These are phyloP conservation scores for Masticophis lateralis DNA, from an alignment of 2,797 vertebrate genomes.

Conservation along the genomic window DNA sequence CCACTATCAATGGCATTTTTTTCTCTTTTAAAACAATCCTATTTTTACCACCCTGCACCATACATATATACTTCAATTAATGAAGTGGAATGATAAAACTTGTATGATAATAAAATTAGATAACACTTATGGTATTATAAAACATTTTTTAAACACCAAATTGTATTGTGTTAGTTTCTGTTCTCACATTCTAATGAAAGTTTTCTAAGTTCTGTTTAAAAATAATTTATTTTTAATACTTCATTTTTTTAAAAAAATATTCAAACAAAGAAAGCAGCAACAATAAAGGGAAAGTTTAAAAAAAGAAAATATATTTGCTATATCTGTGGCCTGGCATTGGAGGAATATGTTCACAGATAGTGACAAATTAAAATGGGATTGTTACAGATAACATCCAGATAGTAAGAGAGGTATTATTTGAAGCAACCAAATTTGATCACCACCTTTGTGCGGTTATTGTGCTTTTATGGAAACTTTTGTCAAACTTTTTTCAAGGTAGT, in stretches of 20 bases:
- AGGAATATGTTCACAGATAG: no score
- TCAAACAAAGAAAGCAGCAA: background rate
- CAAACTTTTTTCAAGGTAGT: background rate
- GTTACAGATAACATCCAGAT: background rate
- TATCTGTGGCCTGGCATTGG: background rate
- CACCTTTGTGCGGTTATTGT: background rate
- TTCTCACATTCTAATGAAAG: background rate
- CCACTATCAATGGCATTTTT: background rate
- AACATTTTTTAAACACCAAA: background rate
- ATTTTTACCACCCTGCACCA: background rate
- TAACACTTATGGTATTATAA: background rate
- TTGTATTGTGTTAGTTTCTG: background rate
- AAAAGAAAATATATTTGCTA: background rate
- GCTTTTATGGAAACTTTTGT: background rate
- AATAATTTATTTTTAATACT: background rate
- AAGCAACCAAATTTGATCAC: background rate
- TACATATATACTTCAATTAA: background rate
- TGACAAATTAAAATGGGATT: background rate
- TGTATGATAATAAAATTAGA: background rate
- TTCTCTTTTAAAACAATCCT: background rate
- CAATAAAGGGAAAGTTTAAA: background rate
- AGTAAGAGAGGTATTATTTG: background rate
- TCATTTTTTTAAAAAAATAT: background rate
- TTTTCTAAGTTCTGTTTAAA: background rate
- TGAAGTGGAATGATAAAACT: background rate